phyloP scores from a whole-genome alignment of 2,888 invertebrate genomes.

The Eristalis arbustorum region DNA sequence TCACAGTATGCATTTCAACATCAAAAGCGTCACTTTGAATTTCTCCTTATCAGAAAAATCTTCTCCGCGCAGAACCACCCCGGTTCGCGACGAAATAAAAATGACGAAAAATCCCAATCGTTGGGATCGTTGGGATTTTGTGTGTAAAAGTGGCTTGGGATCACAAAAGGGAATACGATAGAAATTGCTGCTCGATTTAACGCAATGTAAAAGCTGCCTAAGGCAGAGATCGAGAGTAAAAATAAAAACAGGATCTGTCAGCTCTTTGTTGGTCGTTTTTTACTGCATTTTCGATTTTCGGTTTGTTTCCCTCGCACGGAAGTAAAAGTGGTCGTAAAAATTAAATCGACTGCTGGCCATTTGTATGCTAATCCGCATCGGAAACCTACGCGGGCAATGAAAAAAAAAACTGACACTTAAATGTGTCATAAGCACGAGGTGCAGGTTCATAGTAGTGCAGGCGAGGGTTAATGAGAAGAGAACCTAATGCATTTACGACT shows the following conservation, averaged over 20 bases:
- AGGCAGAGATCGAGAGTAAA: conserved; percentile 19
- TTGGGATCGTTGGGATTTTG: no score
- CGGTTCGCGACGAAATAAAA: no score
- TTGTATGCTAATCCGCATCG: conserved; percentile 4
- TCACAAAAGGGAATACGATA: no score
- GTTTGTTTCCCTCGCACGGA: conserved; percentile 14
- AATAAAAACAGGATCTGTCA: conserved; percentile 13
- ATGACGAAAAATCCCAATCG: no score
- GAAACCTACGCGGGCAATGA: neutral
- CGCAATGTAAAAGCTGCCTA: no score
- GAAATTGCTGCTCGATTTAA: no score
- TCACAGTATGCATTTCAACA: no score
- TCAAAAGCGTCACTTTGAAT: no score
- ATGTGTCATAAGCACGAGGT: neutral
- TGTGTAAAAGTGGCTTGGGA: no score
- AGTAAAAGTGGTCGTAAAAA: conserved; percentile 28
- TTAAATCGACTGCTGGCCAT: conserved; percentile 11
- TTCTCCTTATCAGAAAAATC: no score
- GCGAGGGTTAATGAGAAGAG: neutral
- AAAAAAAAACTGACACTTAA: neutral
- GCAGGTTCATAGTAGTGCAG: neutral
- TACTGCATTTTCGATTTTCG: neutral
- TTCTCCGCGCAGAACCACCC: no score
- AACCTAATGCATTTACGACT: neutral
- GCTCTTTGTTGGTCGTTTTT: neutral